Evolutionary conservation across 1,140 invertebrate species (phyloP).

Genomic region (Papilio dardanus): DNA sequence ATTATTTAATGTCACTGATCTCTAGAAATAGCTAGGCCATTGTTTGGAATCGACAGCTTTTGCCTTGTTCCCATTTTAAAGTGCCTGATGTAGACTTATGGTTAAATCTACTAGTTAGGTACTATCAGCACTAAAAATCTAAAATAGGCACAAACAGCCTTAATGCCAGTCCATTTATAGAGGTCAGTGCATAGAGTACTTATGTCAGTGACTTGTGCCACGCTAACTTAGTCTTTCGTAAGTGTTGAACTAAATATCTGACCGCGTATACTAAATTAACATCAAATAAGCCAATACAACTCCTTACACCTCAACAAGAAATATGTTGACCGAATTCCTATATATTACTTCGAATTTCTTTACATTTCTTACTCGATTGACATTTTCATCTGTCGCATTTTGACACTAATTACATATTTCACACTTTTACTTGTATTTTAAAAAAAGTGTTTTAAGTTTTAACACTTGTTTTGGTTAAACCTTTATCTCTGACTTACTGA

Average conservation of each 20-base stretch:
- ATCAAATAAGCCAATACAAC: neutral
- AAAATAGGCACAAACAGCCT: too few species aligned
- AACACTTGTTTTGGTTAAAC: neutral
- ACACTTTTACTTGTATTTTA: conserved; percentile 1
- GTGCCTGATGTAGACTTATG: too few species aligned
- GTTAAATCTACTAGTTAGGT: too few species aligned
- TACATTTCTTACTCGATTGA: neutral
- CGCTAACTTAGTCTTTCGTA: conserved; percentile 24
- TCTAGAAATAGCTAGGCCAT: too few species aligned
- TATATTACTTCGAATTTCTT: neutral
- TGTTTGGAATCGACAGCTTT: too few species aligned
- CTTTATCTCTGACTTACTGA: conserved; percentile 34
- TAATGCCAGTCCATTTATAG: neutral
- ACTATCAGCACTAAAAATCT: too few species aligned
- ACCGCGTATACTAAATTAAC: conserved; percentile 8
- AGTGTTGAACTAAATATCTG: neutral
- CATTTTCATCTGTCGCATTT: neutral
- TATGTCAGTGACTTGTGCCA: neutral
- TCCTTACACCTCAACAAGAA: neutral
- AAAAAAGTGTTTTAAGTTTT: conserved; percentile 8
- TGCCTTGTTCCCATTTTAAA: too few species aligned
- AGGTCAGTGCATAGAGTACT: neutral
- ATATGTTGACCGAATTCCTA: neutral
- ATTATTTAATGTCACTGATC: too few species aligned
- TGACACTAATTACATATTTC: conserved; percentile 12